Base-by-base conservation (phyloP, 2,888 invertebrate species). In the Leptodirus hochenwartii region DNA sequence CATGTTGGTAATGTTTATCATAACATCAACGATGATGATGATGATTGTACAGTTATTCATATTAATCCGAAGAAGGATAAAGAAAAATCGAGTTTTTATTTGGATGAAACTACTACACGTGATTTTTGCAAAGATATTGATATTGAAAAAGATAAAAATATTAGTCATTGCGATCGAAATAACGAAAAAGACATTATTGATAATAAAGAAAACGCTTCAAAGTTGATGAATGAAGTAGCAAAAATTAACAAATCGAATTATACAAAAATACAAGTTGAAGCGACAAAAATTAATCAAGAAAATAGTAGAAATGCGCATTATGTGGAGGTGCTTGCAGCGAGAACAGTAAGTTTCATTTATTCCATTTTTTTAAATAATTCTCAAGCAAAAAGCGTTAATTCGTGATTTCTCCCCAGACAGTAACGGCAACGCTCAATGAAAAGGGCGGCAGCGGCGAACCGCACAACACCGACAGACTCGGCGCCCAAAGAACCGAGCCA, bases 21-120 rank as follows among this genome's bases (percentile, higher is more conserved):
- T n/a, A n/a, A n/a, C n/a, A n/a, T n/a, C n/a, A n/a, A n/a, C n/a
- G 40, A 40, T 30, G 41, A 40, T 15, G 44, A 43, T 2, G 36
- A 37, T 27, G 39, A 44, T 24, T 41, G 43, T 33, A 25, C 31
- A 3, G 33, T 36, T 8, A 38, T 40, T 25, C 42, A 42, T 29
- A 29, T 41, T 2, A 20, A n/a, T 25, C 12, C 12, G 30, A 11
- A 24, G 27, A 11, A 31, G 11, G 14, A 9, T n/a, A 11, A 13
- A 4, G 10, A 25, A 12, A 8, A 25, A 4, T n/a, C n/a, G 10
- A 10, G 25, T 24, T 25, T 9, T n/a, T 5, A 4, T 11, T 4
- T 13, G n/a, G 15, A 26, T 8, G 14, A 26, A 26, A 26, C 9
- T 13, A 10, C 5, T 14, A 10, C 6, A 26, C 5, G 10, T 26